A percentile compares a stretch with the other conserved stretches of the same genome.
Conservation (phyloP, 2,113 vertebrate genomes). For the Morone saxatilis region DNA sequence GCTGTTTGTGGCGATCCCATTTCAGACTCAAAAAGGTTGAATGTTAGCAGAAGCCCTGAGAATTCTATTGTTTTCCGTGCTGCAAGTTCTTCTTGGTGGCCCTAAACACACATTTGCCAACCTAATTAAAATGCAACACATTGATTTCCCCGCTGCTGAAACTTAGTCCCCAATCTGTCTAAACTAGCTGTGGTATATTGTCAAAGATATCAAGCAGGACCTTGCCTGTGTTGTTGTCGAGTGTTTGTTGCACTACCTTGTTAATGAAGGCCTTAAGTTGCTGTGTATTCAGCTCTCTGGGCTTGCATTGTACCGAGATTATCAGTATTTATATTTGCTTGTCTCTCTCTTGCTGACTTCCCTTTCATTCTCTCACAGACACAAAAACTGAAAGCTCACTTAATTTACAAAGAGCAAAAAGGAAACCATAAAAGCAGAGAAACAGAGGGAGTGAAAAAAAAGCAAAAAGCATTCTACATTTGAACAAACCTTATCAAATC, state of each 20-base stretch:
- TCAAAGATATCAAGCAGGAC: conserved; percentile 44
- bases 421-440: conserved; percentile 14
- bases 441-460: conserved; percentile 1
- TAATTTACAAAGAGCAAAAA: conserved; percentile 37
- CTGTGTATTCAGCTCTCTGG: conserved; percentile 48
- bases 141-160: conserved; percentile 54
- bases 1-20: conserved; percentile 6
- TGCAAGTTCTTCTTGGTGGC: conserved; percentile 30
- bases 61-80: conserved; percentile 24
- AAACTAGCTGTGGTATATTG: conserved; percentile 45
- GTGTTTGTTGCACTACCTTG: conserved; percentile 40
- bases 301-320: conserved; percentile 34
- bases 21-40: conserved; percentile 8
- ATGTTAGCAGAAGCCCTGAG: conserved; percentile 9
- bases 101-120: conserved; percentile 57
- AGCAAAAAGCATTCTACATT: conserved; percentile 29
- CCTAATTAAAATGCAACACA: conserved; percentile 64
- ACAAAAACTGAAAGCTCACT: conserved; percentile 44
- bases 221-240: conserved; percentile 14
- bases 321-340: conserved; percentile 46
- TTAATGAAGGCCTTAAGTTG: conserved; percentile 58
- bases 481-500: conserved; percentile 48
- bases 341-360: conserved; percentile 19
- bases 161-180: conserved; percentile 56
- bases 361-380: conserved; percentile 35